Conservation (phyloP, 2,113 vertebrate genomes). For the Saguinus midas region DNA sequence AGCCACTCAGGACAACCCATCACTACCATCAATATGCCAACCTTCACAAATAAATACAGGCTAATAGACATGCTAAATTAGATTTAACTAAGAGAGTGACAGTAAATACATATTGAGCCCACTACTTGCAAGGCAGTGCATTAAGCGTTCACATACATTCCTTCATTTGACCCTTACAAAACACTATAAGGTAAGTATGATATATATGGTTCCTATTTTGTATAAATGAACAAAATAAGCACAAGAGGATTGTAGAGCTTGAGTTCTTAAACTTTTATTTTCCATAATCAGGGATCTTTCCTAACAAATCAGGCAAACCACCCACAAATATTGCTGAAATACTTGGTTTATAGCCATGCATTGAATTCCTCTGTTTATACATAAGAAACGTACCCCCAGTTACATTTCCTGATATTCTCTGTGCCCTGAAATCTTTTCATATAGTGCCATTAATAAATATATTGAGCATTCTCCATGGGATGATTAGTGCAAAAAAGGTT, state of each 20-base stretch:
- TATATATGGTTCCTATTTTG: not conserved
- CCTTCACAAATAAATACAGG: not conserved
- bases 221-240: not conserved
- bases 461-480: not conserved
- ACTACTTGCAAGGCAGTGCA: not conserved
- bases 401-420: not conserved
- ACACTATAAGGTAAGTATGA: not conserved
- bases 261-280: not conserved
- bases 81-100: not conserved
- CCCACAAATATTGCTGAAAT: not conserved
- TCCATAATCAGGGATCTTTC: not conserved
- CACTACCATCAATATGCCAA: not conserved
- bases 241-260: not conserved
- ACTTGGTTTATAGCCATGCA: not conserved
- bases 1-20: too few species aligned
- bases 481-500: not conserved
- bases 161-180: not conserved
- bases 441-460: not conserved
- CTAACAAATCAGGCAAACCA: not conserved
- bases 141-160: not conserved
- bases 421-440: slow-evolving; percentile 27
- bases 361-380: not conserved
- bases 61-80: not conserved
- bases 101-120: not conserved
- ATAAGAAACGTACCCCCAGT: not conserved